Percentiles rank a stretch among this genome's conserved stretches.
Conservation (phyloP, 2,113 vertebrate species). For the Ictidomys tridecemlineatus region DNA sequence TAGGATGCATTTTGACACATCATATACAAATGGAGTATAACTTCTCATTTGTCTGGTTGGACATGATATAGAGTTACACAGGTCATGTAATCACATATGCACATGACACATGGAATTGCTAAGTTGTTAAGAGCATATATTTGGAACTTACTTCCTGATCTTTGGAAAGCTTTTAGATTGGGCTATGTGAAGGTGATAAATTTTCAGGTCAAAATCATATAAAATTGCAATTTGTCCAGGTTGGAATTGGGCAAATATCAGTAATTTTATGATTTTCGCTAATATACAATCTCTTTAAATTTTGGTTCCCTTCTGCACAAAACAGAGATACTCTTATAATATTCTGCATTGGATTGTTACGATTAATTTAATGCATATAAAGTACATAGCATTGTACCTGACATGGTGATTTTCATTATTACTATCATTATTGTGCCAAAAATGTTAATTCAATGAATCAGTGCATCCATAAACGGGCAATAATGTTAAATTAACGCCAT, state of each 20-base stretch:
- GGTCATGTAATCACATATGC: no score
- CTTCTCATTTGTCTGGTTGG: no score
- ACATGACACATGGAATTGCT: background rate
- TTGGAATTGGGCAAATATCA: background rate
- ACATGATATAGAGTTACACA: no score
- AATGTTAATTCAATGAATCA: background rate
- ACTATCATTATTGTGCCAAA: background rate
- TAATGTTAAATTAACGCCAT: background rate
- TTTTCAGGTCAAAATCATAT: conserved; percentile 12
- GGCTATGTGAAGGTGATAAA: background rate
- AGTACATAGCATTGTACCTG: background rate
- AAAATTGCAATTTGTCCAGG: background rate
- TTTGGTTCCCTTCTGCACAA: background rate
- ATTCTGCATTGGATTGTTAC: background rate
- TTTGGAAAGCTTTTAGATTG: background rate
- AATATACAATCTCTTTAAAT: background rate
- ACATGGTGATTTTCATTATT: background rate
- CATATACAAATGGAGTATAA: no score
- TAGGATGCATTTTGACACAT: no score
- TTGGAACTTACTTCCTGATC: background rate
- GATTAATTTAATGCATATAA: background rate
- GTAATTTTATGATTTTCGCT: background rate
- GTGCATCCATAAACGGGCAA: background rate
- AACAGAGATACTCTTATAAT: background rate
- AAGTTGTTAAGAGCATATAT: background rate